Evolutionary conservation across 2,797 vertebrate genomes (phyloP), one percentile per base, ranked within the genome.

Genomic region (Anabas testudineus): DNA sequence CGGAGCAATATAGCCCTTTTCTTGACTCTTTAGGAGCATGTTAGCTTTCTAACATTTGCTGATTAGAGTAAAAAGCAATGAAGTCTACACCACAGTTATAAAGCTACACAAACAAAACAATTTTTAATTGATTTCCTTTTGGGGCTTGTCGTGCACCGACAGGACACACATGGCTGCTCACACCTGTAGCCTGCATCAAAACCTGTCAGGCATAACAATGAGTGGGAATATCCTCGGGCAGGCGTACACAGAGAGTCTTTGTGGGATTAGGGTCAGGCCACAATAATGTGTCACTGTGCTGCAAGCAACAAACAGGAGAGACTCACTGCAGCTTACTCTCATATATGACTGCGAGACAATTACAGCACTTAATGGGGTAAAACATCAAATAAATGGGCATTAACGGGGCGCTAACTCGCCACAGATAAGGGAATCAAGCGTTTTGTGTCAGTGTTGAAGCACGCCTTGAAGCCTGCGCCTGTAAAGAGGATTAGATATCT

Each of bases 181-280:
- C 74, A 87, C 85, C 84, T 88, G 74, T 78, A 85, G 75, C 68
- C 56, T 75, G 21, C 42, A 71, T 65, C 42, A 70, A 57, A 78
- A 61, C 42, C 70, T 65, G 59, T 62, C 72, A 41, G 53, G 55
- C 56, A 49, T 34, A 84, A 90, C 87, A 85, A 83, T 77, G 74
- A 55, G 54, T 26, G 28, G 49, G 80, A 78, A 67, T 34, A 75
- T 74, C 67, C 45, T 41, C 10, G 39, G 49, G 10, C 54, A 61
- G 43, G 6, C 41, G 16, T 48, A 42, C 55, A 81, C 78, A 84
- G 26, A 78, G 42, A 71, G 42, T 78, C 72, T 67, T 65, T 41
- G 60, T n/a, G 67, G 84, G 92, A 94, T 93, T 93, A 93, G 85
- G 92, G 91, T 92, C 92, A 93, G 52, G 67, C 63, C 66, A 75